phyloP scores from a whole-genome alignment of 1,140 invertebrate species.

The Gryon sp. region DNA sequence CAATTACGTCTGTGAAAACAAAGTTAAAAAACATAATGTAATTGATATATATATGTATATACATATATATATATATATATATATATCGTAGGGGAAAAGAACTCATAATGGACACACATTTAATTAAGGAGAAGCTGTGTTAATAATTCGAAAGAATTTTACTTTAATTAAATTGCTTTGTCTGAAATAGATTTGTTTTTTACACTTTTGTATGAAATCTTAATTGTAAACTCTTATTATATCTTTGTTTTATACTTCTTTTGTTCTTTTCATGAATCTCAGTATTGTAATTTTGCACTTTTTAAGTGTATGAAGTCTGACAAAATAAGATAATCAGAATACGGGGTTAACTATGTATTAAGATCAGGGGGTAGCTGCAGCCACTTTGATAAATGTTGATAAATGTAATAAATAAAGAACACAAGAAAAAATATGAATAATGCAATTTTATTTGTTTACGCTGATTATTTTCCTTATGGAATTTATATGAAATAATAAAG shows the following conservation, averaged over 20 bases:
- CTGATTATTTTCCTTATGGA: conserved; percentile 10
- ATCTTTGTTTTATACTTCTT: too few species aligned
- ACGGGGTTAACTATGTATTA: conserved; percentile 36
- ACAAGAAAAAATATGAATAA: conserved; percentile 18
- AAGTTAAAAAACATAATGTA: conserved; percentile 27
- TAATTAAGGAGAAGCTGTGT: conserved; percentile 7
- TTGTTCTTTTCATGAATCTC: conserved; percentile 43
- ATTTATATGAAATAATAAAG: too few species aligned
- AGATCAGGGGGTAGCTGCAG: conserved; percentile 46
- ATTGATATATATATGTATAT: conserved; percentile 35
- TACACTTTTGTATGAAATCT: conserved; percentile 46
- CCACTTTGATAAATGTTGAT: conserved; percentile 54
- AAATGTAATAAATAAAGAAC: conserved; percentile 50
- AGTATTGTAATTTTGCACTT: conserved; percentile 55
- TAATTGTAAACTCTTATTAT: conserved; percentile 15
- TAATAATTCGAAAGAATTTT: too few species aligned
- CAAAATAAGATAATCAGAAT: conserved; percentile 42
- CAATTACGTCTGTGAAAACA: conserved; percentile 25
- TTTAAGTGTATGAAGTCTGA: conserved; percentile 50
- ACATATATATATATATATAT: too few species aligned
- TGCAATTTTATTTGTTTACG: conserved; percentile 34
- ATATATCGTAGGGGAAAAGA: conserved; percentile 4
- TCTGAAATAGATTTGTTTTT: conserved; percentile 35
- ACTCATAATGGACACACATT: conserved; percentile 40
- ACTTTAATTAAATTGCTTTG: conserved; percentile 24